Percentiles rank a stretch among this genome's conserved stretches.
These are phyloP conservation scores for Drosophila anceps DNA, from an alignment of 2,888 invertebrate genomes.

Conservation along the genomic window DNA sequence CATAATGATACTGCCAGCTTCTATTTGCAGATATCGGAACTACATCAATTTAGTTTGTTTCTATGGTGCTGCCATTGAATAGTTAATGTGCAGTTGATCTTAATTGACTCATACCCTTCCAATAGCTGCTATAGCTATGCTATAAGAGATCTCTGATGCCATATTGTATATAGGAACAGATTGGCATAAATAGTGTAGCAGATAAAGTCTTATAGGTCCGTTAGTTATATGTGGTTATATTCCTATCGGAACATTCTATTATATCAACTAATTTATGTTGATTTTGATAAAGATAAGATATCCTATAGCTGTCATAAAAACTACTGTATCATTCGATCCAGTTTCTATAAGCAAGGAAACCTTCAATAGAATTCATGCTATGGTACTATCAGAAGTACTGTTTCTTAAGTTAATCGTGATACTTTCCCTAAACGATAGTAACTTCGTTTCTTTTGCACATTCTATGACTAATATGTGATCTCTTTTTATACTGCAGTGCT, in stretches of 20 bases:
- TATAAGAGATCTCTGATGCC: not conserved
- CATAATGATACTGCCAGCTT: not conserved
- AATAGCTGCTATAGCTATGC: not conserved
- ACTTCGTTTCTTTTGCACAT: too few species aligned
- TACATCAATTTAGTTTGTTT: too few species aligned
- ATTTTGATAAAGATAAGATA: not conserved
- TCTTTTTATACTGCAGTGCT: conserved; percentile 29
- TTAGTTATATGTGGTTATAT: not conserved
- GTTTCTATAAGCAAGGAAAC: not conserved
- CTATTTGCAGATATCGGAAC: not conserved
- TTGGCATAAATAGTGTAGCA: not conserved
- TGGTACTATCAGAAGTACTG: too few species aligned
- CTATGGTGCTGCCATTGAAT: not conserved
- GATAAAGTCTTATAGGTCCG: not conserved
- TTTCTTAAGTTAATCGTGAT: too few species aligned
- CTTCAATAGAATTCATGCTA: not conserved
- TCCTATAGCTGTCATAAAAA: not conserved
- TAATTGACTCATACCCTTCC: not conserved
- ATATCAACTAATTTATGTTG: not conserved
- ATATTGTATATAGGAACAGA: not conserved
- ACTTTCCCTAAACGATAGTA: too few species aligned
- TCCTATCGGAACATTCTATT: not conserved
- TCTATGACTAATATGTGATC: not conserved
- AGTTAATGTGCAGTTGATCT: not conserved
- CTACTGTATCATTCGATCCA: not conserved